phyloP scores from a whole-genome alignment of 2,888 invertebrate genomes.

The Dolichopus griseipennis region DNA sequence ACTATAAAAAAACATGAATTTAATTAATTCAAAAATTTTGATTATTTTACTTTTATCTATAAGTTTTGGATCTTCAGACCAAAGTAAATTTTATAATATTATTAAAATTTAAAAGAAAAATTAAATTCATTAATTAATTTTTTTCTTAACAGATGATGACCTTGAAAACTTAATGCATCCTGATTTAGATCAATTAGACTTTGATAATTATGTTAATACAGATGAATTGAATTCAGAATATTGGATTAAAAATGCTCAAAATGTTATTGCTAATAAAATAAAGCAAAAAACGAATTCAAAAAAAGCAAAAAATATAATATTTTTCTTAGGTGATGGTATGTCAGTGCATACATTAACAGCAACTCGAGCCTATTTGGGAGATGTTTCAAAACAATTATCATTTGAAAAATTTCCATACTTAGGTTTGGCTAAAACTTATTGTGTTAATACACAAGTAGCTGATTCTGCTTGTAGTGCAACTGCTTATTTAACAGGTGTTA shows the following conservation, averaged over 20 bases:
- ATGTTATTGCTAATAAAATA: slow-evolving; percentile 30
- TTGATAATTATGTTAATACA: slow-evolving; percentile 17
- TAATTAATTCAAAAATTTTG: no score
- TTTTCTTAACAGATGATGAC: background rate
- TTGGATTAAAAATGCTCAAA: slow-evolving; percentile 39
- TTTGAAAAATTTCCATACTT: slow-evolving; percentile 56
- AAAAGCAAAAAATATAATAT: slow-evolving; percentile 52
- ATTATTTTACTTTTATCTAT: no score
- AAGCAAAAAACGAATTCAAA: slow-evolving; percentile 29
- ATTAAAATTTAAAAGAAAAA: no score
- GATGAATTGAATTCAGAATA: slow-evolving; percentile 30
- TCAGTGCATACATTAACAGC: slow-evolving; percentile 61
- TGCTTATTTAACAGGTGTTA: slow-evolving; percentile 69
- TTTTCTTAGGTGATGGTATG: slow-evolving; percentile 72
- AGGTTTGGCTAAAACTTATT: slow-evolving; percentile 58
- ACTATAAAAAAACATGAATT: no score
- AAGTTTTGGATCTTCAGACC: no score
- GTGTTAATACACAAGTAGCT: slow-evolving; percentile 65
- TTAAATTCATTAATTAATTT: no score
- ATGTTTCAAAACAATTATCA: slow-evolving; percentile 51
- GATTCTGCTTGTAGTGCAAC: slow-evolving; percentile 80
- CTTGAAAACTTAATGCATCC: background rate
- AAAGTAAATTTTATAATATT: no score
- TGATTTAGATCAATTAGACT: background rate
- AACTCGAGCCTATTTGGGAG: slow-evolving; percentile 53